These are phyloP conservation scores for Scaptomyza caliginosa DNA, from an alignment of 2,888 invertebrate species.

Conservation along the genomic window DNA sequence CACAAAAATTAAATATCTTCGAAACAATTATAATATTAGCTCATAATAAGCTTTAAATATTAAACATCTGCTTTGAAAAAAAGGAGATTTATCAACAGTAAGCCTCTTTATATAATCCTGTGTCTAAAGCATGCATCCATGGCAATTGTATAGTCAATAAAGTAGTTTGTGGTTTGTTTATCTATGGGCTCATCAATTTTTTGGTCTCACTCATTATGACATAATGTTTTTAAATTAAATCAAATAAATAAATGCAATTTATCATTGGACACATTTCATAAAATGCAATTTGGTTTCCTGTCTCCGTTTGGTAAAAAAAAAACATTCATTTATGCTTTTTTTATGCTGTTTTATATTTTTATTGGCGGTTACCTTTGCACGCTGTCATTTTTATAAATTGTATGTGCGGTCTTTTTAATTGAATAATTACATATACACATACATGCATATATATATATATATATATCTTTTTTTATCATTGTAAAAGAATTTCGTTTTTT, in stretches of 20 bases:
- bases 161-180: neutral
- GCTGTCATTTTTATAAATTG: constrained; percentile 37
- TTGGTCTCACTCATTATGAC: constrained; percentile 21
- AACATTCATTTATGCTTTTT: constrained; percentile 9
- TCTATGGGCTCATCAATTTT: neutral
- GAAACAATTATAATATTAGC: neutral
- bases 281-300: constrained; percentile 42
- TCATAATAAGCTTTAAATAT: neutral
- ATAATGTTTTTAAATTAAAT: constrained; percentile 40
- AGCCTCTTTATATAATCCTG: neutral
- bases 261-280: constrained; percentile 34
- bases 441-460: neutral
- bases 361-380: constrained; percentile 66
- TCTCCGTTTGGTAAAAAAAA: neutral
- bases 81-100: too few relatives aligned
- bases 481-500: constrained; percentile 10
- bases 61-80: too few relatives aligned
- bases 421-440: constrained; percentile 60
- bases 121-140: neutral
- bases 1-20: neutral
- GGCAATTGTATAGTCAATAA: neutral
- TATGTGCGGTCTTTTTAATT: constrained; percentile 68
- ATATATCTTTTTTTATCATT: constrained; percentile 4
- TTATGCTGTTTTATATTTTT: constrained; percentile 42
- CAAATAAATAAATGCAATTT: constrained; percentile 58